Evolutionary conservation across 2,888 invertebrate species (phyloP).

Genomic region (Sinotaia quadrata): DNA sequence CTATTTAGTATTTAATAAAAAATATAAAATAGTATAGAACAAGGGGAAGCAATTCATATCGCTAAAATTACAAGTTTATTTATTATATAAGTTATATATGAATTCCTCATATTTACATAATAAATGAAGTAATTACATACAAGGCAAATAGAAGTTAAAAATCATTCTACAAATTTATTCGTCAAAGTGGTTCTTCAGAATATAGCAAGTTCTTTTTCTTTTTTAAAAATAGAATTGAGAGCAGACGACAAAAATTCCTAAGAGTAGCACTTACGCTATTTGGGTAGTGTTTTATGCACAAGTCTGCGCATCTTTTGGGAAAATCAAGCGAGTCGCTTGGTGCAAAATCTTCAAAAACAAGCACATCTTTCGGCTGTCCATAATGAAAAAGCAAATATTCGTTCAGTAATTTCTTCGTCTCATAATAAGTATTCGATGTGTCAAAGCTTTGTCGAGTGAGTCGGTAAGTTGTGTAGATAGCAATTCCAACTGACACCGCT

Average conservation of each 20-base stretch:
- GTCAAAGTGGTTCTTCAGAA: too few species aligned
- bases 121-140: too few species aligned
- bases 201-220: too few species aligned
- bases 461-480: conserved; percentile 53
- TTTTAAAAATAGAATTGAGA: too few species aligned
- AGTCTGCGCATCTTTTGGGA: conserved; percentile 66
- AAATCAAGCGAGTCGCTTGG: conserved; percentile 65
- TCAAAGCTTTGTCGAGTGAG: conserved; percentile 12
- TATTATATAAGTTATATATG: too few species aligned
- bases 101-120: too few species aligned
- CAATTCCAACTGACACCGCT: conserved; percentile 52
- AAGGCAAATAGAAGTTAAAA: too few species aligned
- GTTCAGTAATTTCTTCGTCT: conserved; percentile 60
- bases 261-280: conserved; percentile 40
- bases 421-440: conserved; percentile 44
- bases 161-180: too few species aligned
- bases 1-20: too few species aligned
- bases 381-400: conserved; percentile 70
- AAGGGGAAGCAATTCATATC: too few species aligned
- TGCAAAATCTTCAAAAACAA: conserved; percentile 57
- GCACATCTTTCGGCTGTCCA: conserved; percentile 56
- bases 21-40: too few species aligned
- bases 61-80: too few species aligned
- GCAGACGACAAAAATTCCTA: neutral
- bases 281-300: conserved; percentile 63